phyloP scores from a whole-genome alignment of 2,113 vertebrate species.

The Setophaga kirtlandii region DNA sequence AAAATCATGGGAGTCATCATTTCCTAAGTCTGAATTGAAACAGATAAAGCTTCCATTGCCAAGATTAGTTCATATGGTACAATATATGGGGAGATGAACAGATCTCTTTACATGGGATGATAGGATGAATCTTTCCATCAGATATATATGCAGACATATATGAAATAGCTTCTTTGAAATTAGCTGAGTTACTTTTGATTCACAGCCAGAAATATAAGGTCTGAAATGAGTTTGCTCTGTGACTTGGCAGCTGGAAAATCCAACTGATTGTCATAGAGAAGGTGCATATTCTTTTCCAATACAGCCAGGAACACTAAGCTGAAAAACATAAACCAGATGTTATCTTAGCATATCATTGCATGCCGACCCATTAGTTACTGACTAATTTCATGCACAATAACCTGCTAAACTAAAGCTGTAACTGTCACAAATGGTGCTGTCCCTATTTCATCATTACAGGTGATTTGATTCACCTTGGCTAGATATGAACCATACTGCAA shows the following conservation, averaged over 20 bases:
- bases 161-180: constrained; percentile 1
- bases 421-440: background rate
- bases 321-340: constrained; percentile 5
- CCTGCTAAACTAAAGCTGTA: constrained; percentile 6
- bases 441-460: background rate
- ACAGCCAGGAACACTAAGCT: background rate
- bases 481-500: constrained; percentile 5
- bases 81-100: background rate
- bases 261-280: constrained; percentile 29
- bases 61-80: background rate
- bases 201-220: background rate
- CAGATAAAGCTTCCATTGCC: constrained; percentile 5
- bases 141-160: background rate
- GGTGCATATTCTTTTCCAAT: background rate
- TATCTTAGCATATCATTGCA: background rate
- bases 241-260: constrained; percentile 45
- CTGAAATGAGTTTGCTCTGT: background rate
- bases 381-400: constrained; percentile 12
- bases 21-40: background rate
- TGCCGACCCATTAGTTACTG: background rate
- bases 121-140: background rate
- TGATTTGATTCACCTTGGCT: constrained; percentile 35
- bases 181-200: background rate
- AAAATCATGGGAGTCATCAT: background rate
- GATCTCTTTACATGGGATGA: background rate